phyloP scores from a whole-genome alignment of 1,140 invertebrate species.

The Phocides pigmalion region DNA sequence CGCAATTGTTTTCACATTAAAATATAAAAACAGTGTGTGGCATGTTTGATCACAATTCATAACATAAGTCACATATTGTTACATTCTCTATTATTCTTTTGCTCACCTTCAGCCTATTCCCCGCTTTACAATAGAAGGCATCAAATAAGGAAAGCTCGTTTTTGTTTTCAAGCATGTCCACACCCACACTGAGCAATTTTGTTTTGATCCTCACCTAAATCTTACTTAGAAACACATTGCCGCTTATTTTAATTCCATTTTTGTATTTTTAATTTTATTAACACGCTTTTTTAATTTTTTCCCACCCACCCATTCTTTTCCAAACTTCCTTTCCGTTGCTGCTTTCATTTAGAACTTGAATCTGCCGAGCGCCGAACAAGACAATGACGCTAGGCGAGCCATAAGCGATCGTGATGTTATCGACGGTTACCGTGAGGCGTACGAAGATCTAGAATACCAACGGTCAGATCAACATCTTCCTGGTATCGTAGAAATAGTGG shows the following conservation, averaged over 20 bases:
- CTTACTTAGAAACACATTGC: slow-evolving; percentile 43
- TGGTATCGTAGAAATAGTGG: slow-evolving; percentile 67
- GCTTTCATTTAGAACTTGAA: slow-evolving; percentile 77
- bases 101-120: neutral
- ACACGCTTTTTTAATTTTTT: slow-evolving; percentile 83
- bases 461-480: slow-evolving; percentile 47
- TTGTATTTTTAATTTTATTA: slow-evolving; percentile 84
- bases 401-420: slow-evolving; percentile 58
- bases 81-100: slow-evolving; percentile 1
- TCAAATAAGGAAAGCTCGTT: slow-evolving; percentile 24
- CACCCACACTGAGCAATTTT: slow-evolving; percentile 42
- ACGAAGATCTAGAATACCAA: slow-evolving; percentile 67
- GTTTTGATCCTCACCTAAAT: slow-evolving; percentile 44
- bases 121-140: slow-evolving; percentile 9
- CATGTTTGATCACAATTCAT: slow-evolving; percentile 68
- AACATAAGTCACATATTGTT: slow-evolving; percentile 6
- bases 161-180: slow-evolving; percentile 69
- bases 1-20: slow-evolving; percentile 41
- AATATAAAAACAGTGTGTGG: slow-evolving; percentile 43
- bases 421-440: slow-evolving; percentile 58
- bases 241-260: slow-evolving; percentile 68
- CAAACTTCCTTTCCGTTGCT: slow-evolving; percentile 63
- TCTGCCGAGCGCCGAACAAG: slow-evolving; percentile 68
- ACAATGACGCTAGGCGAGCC: slow-evolving; percentile 48
- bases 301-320: slow-evolving; percentile 60